phyloP scores from a whole-genome alignment of 1,140 invertebrate genomes.

The Drosophila nigrodunni region DNA sequence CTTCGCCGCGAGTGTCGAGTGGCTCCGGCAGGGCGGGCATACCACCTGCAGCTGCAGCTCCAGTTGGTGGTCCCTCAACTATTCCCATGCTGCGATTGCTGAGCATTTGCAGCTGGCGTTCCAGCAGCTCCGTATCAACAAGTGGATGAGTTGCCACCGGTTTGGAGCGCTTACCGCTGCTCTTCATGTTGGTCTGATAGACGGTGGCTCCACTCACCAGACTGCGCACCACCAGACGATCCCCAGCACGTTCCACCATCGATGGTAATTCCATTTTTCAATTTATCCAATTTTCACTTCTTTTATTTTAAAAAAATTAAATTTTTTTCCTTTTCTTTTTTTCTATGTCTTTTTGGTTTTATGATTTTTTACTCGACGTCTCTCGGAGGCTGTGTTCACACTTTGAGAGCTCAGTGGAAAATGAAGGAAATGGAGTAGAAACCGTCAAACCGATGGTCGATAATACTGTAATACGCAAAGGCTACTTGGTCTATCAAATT shows the following conservation, averaged over 20 bases:
- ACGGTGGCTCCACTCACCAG: conserved; percentile 85
- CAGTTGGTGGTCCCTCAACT: no score
- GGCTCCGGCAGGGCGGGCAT: no score
- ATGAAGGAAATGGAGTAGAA: conserved; percentile 14
- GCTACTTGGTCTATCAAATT: conserved; percentile 43
- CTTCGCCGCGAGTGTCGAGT: conserved; percentile 56
- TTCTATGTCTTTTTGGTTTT: not conserved
- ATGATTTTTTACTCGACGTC: conserved; percentile 18
- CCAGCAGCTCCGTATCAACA: conserved; percentile 16
- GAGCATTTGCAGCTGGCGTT: conserved; percentile 50
- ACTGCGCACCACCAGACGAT: conserved; percentile 86
- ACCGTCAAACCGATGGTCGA: conserved; percentile 33
- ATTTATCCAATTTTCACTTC: not conserved
- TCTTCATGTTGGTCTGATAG: conserved; percentile 33
- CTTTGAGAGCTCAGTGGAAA: conserved; percentile 23
- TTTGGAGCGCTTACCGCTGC: not conserved
- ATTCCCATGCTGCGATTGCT: not conserved
- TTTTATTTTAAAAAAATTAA: not conserved
- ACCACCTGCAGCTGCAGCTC: no score
- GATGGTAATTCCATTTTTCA: conserved; percentile 87
- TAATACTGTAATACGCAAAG: conserved; percentile 38
- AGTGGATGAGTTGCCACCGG: not conserved
- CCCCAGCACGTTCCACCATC: conserved; percentile 87
- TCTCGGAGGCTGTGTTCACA: conserved; percentile 11
- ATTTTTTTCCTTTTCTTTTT: conserved; percentile 5